Conservation (phyloP, 2,113 vertebrate species). For the Eurystomus gularis region DNA sequence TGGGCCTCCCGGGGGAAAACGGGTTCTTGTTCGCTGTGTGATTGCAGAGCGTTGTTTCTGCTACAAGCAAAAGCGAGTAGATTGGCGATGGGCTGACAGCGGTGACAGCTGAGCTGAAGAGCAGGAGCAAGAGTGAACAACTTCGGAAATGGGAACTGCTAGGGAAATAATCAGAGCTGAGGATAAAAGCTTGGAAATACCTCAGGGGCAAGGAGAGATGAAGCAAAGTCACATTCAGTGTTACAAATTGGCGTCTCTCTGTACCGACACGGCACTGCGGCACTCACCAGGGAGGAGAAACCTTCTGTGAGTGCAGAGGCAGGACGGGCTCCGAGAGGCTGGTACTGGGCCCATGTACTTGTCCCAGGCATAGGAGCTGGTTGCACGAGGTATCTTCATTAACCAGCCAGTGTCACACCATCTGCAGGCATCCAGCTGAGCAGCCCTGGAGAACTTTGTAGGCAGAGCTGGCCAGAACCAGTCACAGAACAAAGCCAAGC, state of each 20-base stretch:
- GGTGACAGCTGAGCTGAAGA: not conserved
- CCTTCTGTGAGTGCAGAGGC: accelerated
- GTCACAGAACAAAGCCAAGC: not conserved
- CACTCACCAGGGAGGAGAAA: not conserved
- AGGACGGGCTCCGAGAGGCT: not conserved
- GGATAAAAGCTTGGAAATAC: not conserved
- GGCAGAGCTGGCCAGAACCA: not conserved
- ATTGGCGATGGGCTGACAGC: not conserved
- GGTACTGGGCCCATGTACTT: accelerated
- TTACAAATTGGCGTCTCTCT: not conserved
- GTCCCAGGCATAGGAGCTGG: accelerated
- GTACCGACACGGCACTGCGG: not conserved
- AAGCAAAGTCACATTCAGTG: not conserved
- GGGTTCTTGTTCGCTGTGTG: not conserved
- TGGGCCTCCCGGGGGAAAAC: not conserved
- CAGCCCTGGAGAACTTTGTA: not conserved
- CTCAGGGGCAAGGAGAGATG: not conserved
- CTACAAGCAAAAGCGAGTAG: not conserved
- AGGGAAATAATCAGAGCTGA: not conserved
- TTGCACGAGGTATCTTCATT: accelerated
- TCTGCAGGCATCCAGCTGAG: not conserved
- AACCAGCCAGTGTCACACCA: not conserved
- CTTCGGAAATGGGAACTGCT: not conserved
- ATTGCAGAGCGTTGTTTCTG: not conserved
- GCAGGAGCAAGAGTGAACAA: not conserved